phyloP scores from a whole-genome alignment of 2,113 vertebrate species.

The Tichodroma muraria region DNA sequence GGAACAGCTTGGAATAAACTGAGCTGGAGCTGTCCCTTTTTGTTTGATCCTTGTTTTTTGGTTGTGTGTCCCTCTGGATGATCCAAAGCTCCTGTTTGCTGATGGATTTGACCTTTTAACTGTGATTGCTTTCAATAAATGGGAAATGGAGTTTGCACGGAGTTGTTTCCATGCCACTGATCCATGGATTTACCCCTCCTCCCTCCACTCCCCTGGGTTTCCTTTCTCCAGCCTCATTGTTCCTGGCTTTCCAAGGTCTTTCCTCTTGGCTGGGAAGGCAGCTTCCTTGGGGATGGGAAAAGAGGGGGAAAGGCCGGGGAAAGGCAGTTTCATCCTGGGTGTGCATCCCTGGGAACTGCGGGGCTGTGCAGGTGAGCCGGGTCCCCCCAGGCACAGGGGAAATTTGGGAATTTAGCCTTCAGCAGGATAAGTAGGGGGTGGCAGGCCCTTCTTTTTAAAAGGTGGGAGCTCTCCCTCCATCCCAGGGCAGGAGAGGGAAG shows the following conservation, averaged over 20 bases:
- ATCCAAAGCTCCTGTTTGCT: constrained; percentile 31
- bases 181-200: background rate
- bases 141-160: constrained; percentile 2
- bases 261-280: background rate
- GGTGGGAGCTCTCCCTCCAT: background rate
- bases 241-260: background rate
- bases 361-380: background rate
- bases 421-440: background rate
- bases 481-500: background rate
- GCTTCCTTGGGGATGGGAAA: background rate
- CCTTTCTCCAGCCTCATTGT: background rate
- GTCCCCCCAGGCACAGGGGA: background rate
- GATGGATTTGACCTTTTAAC: constrained; percentile 60
- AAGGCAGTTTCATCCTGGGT: background rate
- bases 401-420: background rate
- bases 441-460: background rate
- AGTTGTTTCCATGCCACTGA: background rate
- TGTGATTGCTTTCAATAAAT: constrained; percentile 70
- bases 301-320: too few relatives aligned
- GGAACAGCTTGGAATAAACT: background rate
- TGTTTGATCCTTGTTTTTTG: background rate
- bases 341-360: background rate
- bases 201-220: accelerated
- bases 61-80: background rate
- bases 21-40: background rate